phyloP scores from a whole-genome alignment of 30 jellyfish, hydroid and myxozoan species.

The Aurelia coerulea region DNA sequence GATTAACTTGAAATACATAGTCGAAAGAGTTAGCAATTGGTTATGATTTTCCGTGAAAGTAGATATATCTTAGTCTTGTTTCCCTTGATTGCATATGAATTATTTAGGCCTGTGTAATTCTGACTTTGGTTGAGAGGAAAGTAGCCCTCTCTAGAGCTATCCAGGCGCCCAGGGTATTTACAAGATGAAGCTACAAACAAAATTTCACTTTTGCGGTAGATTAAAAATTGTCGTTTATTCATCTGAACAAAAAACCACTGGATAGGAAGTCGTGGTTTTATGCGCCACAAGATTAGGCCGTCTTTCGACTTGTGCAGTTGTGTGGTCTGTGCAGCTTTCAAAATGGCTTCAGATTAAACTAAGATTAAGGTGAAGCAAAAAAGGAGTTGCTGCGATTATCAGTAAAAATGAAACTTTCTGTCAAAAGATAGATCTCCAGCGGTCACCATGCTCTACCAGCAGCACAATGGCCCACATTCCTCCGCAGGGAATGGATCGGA shows the following conservation, averaged over 20 bases:
- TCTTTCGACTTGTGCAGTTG: constrained; percentile 47
- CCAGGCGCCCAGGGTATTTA: constrained; percentile 75
- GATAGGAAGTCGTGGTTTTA: constrained; percentile 42
- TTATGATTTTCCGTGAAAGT: constrained; percentile 43
- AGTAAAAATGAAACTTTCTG: constrained; percentile 20
- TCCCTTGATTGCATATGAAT: constrained; percentile 48
- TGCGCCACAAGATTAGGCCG: constrained; percentile 55
- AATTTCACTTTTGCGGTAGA: constrained; percentile 63
- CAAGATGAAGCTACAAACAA: constrained; percentile 53
- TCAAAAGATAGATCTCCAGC: background rate
- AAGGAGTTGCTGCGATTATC: constrained; percentile 60
- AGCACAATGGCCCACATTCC: no score
- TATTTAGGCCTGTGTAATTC: constrained; percentile 36
- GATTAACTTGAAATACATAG: constrained; percentile 60
- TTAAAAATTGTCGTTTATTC: constrained; percentile 48
- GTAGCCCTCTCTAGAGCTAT: constrained; percentile 41
- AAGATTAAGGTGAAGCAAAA: constrained; percentile 52
- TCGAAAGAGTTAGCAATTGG: constrained; percentile 49
- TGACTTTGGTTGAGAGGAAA: constrained; percentile 24
- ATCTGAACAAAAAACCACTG: constrained; percentile 55
- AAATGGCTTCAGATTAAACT: constrained; percentile 59
- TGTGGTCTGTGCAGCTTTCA: constrained; percentile 56
- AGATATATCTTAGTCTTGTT: constrained; percentile 13
- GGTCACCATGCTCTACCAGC: constrained; percentile 44
- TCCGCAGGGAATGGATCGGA: no score